phyloP scores from a whole-genome alignment of 2,113 vertebrate species.

The Miniopterus natalensis region DNA sequence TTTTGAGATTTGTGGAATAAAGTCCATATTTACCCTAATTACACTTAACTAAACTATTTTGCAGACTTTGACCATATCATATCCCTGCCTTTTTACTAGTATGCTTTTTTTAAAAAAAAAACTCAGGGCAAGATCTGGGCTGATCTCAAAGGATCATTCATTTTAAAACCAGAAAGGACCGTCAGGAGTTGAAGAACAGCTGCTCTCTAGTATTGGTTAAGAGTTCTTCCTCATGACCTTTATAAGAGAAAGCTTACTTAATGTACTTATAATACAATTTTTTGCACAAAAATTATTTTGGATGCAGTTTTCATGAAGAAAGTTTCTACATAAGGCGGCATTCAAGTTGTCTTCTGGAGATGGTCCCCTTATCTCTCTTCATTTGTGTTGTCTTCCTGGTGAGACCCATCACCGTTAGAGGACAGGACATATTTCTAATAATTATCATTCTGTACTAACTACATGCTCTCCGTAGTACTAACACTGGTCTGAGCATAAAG shows the following conservation, averaged over 20 bases:
- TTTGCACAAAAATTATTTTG: not conserved
- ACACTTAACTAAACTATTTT: not conserved
- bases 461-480: rapidly evolving
- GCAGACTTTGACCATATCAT: not conserved
- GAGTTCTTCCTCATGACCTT: not conserved
- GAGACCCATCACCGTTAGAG: not conserved
- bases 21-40: not conserved
- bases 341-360: not conserved
- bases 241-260: not conserved
- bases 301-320: not conserved
- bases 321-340: not conserved
- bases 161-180: not conserved
- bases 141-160: not conserved
- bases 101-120: not conserved
- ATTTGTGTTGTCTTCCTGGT: not conserved
- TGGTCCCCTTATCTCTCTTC: not conserved
- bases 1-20: conserved; percentile 36
- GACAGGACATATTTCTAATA: not conserved
- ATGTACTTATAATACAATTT: not conserved
- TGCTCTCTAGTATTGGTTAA: not conserved
- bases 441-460: not conserved
- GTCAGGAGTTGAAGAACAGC: not conserved
- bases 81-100: not conserved
- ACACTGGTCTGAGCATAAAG: not conserved
- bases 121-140: not conserved